phyloP scores from a whole-genome alignment of 2,888 invertebrate genomes.

The Ectemnius lituratus region DNA sequence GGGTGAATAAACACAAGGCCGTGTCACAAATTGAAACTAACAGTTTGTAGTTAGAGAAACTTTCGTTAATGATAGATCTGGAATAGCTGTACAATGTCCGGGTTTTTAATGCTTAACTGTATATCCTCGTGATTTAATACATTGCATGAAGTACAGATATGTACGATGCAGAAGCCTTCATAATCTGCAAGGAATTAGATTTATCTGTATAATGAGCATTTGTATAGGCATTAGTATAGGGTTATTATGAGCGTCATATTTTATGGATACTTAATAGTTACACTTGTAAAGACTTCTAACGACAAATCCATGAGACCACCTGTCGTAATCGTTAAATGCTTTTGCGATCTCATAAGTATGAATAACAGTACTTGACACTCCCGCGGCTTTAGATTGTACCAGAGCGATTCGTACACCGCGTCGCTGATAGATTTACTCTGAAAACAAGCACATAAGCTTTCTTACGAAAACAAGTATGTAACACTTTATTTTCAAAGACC shows the following conservation, averaged over 20 bases:
- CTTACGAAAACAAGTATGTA: not conserved
- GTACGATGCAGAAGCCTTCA: too few relatives aligned
- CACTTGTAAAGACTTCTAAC: conserved; percentile 33
- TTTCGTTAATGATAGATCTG: not conserved
- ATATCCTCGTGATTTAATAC: conserved; percentile 8
- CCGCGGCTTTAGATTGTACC: not conserved
- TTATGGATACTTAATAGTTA: not conserved
- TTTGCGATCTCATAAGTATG: conserved; percentile 19
- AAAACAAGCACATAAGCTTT: not conserved
- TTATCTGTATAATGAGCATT: not conserved
- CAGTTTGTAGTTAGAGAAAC: not conserved
- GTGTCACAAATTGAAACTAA: not conserved
- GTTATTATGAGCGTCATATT: too few relatives aligned
- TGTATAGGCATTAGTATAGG: too few relatives aligned
- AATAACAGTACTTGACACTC: not conserved
- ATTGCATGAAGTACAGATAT: not conserved
- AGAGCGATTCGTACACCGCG: conserved; percentile 17
- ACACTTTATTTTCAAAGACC: not conserved
- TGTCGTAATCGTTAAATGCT: conserved; percentile 30
- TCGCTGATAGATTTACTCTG: conserved; percentile 48
- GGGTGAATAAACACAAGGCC: not conserved
- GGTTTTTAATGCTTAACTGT: not conserved
- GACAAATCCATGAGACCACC: conserved; percentile 29
- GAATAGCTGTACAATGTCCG: not conserved
- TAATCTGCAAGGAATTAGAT: too few relatives aligned